Evolutionary conservation across 2,797 vertebrate genomes (phyloP).

Genomic region (Acipenser ruthenus): DNA sequence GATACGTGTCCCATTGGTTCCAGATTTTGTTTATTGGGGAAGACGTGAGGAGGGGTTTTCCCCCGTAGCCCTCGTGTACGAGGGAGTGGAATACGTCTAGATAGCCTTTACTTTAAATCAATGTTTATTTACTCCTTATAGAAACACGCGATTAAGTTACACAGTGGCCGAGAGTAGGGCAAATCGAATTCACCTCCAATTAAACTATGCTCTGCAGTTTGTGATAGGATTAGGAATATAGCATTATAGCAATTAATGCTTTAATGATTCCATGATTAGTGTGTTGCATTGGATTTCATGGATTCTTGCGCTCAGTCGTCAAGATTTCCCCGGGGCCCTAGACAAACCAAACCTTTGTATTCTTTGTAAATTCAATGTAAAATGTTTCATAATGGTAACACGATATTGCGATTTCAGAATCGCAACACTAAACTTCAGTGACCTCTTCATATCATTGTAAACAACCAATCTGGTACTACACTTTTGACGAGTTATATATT

Average conservation of each 20-base stretch:
- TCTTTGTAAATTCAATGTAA: conserved; percentile 63
- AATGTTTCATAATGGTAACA: conserved; percentile 17
- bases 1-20: conserved; percentile 38
- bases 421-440: no score
- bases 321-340: conserved; percentile 62
- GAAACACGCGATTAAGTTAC: conserved; percentile 50
- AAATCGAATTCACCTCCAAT: conserved; percentile 50
- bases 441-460: no score
- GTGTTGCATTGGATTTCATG: conserved; percentile 54
- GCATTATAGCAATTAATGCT: conserved; percentile 57
- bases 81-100: background rate
- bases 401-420: no score
- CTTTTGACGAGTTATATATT: no score
- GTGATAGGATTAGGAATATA: conserved; percentile 32
- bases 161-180: conserved; percentile 29
- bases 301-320: conserved; percentile 53
- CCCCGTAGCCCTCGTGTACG: background rate
- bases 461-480: no score
- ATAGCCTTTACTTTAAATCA: conserved; percentile 21
- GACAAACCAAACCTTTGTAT: conserved; percentile 38
- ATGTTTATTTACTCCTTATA: conserved; percentile 28
- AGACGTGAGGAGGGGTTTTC: conserved; percentile 29
- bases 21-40: conserved; percentile 28
- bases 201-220: conserved; percentile 43
- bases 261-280: conserved; percentile 54